Base-by-base conservation (phyloP, 1,140 invertebrate species). In the Trachymyrmex cornetzi region DNA sequence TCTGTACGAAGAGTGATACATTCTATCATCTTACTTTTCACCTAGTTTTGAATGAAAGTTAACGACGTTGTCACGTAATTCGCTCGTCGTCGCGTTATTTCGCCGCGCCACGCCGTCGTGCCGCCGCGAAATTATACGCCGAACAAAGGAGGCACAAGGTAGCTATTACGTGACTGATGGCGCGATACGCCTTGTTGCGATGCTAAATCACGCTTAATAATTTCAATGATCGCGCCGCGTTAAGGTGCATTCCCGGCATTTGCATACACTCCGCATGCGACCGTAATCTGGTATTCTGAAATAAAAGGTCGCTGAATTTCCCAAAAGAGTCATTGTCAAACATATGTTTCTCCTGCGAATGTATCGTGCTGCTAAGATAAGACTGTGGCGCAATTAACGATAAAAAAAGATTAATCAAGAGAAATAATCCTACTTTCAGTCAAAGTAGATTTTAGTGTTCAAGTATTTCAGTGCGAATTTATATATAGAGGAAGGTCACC, bases 191-290 rank as follows among this genome's bases (percentile, higher is more conserved):
- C 66, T 79, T 14, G 77, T 57, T 57, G 48, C 63, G 30, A 69
- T 38, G 66, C 50, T 72, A 72, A 81, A 81, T 81, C 66, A 81
- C 53, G 66, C 34, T 24, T 44, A 71, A 81, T 72, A 66, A 72
- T 81, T 72, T 72, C 79, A 72, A 71, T 81, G 66, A 81, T 81
- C 79, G 64, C 30, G 38, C 27, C 55, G 38, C 48, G 64, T 80
- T 16, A 24, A 48, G 64, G 48, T 71, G 66, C 50, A 71, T 27
- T 55, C 30, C 5, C 12, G 22, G 0, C 30, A 81, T 81, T 72
- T 81, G 79, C 66, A 81, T 72, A 59, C 22, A n/a, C 22, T 48
- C 14, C 22, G 50, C 66, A 22, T 48, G 79, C 79, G 53, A 81
- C 19, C n/a, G 22, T n/a, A 22, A 38, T 24, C 24, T 19, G n/a